Evolutionary conservation across 2,888 invertebrate species (phyloP).

Genomic region (Carcina quercana): DNA sequence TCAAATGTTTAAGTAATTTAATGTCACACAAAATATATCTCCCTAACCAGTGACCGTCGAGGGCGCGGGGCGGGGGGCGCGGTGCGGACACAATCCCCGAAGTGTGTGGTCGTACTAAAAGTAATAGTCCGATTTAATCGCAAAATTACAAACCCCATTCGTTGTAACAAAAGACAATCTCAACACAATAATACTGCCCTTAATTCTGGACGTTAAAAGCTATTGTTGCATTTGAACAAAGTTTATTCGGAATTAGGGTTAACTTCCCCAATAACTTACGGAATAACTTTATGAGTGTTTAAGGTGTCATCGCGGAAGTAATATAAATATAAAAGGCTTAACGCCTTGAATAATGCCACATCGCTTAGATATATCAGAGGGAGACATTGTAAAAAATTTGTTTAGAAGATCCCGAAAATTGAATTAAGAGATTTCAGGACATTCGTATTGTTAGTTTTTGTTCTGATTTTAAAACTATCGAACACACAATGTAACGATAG

Average conservation of each 20-base stretch:
- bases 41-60: too few species aligned
- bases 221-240: slow-evolving; percentile 7
- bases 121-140: not conserved
- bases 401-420: too few species aligned
- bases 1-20: too few species aligned
- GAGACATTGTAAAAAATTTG: too few species aligned
- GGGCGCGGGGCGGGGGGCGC: not conserved
- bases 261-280: slow-evolving; percentile 13
- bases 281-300: slow-evolving; percentile 8
- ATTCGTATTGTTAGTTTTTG: too few species aligned
- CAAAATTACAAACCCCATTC: not conserved
- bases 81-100: not conserved
- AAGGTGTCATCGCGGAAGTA: slow-evolving; percentile 14
- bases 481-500: too few species aligned
- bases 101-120: not conserved
- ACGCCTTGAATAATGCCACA: too few species aligned
- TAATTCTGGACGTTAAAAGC: slow-evolving; percentile 3
- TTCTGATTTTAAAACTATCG: too few species aligned
- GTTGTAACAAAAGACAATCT: not conserved
- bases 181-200: slow-evolving; percentile 1
- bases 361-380: too few species aligned
- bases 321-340: too few species aligned
- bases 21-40: too few species aligned
- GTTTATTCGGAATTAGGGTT: slow-evolving; percentile 15
- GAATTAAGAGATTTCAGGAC: too few species aligned